These are phyloP conservation scores for Manduca sexta DNA, from an alignment of 1,140 invertebrate genomes.

Conservation along the genomic window DNA sequence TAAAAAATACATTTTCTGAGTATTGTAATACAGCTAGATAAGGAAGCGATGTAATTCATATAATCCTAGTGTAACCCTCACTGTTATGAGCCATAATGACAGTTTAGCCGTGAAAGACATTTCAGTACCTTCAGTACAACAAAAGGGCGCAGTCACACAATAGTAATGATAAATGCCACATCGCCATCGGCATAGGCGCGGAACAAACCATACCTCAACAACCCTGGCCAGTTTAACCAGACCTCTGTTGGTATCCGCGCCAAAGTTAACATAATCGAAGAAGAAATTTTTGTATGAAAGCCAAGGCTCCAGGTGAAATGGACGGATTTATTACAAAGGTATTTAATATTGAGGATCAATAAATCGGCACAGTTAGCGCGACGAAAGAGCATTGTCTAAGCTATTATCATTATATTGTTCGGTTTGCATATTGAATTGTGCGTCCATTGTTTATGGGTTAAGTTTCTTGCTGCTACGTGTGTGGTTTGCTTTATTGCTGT, in stretches of 20 bases:
- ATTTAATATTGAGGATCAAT: constrained; percentile 62
- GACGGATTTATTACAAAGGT: constrained; percentile 52
- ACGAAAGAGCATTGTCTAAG: constrained; percentile 63
- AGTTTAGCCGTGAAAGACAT: constrained; percentile 28
- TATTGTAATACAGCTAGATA: too few relatives aligned
- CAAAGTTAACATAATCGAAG: constrained; percentile 7
- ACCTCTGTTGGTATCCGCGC: constrained; percentile 20
- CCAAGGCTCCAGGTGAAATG: constrained; percentile 30
- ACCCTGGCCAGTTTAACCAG: constrained; percentile 27
- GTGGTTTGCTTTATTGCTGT: constrained; percentile 27
- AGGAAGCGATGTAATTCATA: too few relatives aligned
- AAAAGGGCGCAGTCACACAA: constrained; percentile 45
- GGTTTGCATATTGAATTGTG: constrained; percentile 67
- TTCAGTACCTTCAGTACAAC: constrained; percentile 35
- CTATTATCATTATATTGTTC: constrained; percentile 61
- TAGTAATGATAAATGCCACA: constrained; percentile 57
- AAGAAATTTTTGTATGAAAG: constrained; percentile 18
- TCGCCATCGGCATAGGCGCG: constrained; percentile 44
- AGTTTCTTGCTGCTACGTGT: constrained; percentile 47
- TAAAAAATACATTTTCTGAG: too few relatives aligned
- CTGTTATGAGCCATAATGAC: constrained; percentile 5
- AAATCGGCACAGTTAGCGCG: constrained; percentile 62
- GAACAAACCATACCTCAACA: constrained; percentile 26
- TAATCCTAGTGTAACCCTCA: too few relatives aligned
- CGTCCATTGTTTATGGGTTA: constrained; percentile 57